phyloP scores from a whole-genome alignment of 2,888 invertebrate species.

The Agrochola lota region DNA sequence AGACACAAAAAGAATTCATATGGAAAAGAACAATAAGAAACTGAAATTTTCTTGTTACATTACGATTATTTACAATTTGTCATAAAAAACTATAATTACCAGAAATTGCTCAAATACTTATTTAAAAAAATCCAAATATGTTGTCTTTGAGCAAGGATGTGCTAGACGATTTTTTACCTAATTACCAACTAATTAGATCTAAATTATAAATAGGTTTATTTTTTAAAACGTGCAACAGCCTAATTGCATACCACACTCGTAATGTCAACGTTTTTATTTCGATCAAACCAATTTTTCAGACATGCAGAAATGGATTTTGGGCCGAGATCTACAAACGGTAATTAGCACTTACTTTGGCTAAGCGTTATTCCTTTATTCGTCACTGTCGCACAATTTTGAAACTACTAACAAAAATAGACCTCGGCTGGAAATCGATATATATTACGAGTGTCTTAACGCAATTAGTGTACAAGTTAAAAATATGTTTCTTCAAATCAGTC shows the following conservation, averaged over 20 bases:
- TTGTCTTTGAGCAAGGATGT: constrained; percentile 64
- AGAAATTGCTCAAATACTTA: constrained; percentile 45
- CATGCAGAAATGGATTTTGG: neutral
- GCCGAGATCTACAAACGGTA: neutral
- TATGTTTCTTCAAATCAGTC: constrained; percentile 47
- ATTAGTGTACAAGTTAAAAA: constrained; percentile 61
- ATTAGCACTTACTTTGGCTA: neutral
- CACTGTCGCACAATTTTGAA: neutral
- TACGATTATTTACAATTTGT: constrained; percentile 61
- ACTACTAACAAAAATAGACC: neutral
- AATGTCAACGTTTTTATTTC: neutral
- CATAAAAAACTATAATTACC: constrained; percentile 53
- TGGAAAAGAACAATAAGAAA: constrained; percentile 46
- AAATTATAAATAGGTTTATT: constrained; percentile 69
- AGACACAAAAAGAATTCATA: constrained; percentile 32
- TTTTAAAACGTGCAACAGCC: constrained; percentile 54
- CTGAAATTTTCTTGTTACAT: constrained; percentile 41
- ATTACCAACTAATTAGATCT: constrained; percentile 58
- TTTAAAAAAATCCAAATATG: constrained; percentile 33
- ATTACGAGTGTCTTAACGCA: constrained; percentile 24
- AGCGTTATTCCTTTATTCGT: neutral
- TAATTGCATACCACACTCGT: constrained; percentile 21
- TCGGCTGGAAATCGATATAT: neutral
- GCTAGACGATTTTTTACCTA: constrained; percentile 60
- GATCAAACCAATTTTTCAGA: neutral